Base-by-base conservation (phyloP, 1,140 invertebrate species). In the Stegodyphus dumicola region DNA sequence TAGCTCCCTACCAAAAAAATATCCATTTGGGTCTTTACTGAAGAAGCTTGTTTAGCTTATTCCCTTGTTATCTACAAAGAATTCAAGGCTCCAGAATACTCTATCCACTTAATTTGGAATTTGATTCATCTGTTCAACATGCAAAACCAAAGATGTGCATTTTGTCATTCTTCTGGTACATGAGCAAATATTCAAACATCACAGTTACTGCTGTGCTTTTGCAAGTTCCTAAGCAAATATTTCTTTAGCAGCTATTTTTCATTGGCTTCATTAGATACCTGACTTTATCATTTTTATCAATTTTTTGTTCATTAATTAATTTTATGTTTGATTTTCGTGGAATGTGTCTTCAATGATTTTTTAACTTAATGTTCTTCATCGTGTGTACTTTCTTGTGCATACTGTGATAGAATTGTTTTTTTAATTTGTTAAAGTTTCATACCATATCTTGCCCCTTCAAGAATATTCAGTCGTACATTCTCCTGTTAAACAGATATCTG, bases 1-100 rank as follows among this genome's bases (percentile, higher is more conserved):
- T 84, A 84, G 81, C 65, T 84, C 81, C 81, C 81, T 76, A 69
- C 74, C 81, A 84, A 84, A 84, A 84, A 73, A 76, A 65, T 51
- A 84, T 76, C 66, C 60, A 65, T 69, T 76, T 84, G 73, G 81
- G 74, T 49, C 81, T 73, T 84, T 84, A 70, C 48, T 84, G 33
- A 76, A 69, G 74, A 84, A 84, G 66, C 66, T 84, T 76, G 33
- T 56, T 48, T 48, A 66, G 71, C 74, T 77, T 74, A 77, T 66
- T 74, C 33, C 15, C 60, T 49, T 74, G 64, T 33, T 60, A 60
- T 10, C 54, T 83, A 51, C 66, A 52, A 83, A 52, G 64, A 83
- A 67, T 74, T 54, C 51, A 60, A 48, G 17, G 60, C 54, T 83
- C 54, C 70, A 17, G 52, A 80, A 17, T 49, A 17, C 48, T 80